Evolutionary conservation across 2,113 vertebrate species (phyloP), one percentile per base, ranked within the genome.

Genomic region (Prionailurus viverrinus): DNA sequence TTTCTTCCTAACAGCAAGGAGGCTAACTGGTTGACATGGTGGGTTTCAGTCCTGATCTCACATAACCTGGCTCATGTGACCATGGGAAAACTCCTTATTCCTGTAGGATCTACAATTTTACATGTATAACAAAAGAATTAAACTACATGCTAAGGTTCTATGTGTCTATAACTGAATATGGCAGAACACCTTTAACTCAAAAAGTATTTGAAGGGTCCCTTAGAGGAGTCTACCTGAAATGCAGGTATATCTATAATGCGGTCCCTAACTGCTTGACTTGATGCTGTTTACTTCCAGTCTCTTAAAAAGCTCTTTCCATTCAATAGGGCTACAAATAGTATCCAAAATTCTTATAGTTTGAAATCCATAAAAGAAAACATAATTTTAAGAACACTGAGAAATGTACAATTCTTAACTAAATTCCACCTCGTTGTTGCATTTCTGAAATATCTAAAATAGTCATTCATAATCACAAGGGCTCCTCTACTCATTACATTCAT

Each of bases 401-500:
- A 23, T 16, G 51, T 63, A 69, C 55, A 74, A 58, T 45, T 89
- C 9, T 92, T 92, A 61, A 36, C 25, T 94, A 90, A 87, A 80
- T 80, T 81, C 39, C 7, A 68, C 69, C 48, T 65, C 10, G 27
- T 92, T 69, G 4, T 51, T 90, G n/a, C 8, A 69, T 80, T 61
- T 92, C 8, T 80, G 41, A 97, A 81, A 25, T 96, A 86, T 53
- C 45, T 96, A 65, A 95, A 93, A 73, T 53, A 55, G 21, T 5
- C 27, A 66, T 66, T 65, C 91, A 58, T 39, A 88, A 74, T 63
- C 51, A 25, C 21, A 85, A 81, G 41, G 13, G 14, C 8, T 89
- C 21, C 76, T 51, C n/a, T 91, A 36, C 29, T 68, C n/a, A 55
- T 68, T 73, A 45, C 2, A 48, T 9, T 71, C 15, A 68, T 73